Percentiles rank a stretch among this genome's conserved stretches.
phyloP scores from a whole-genome alignment of 2,888 invertebrate species.

The Atrina japonica region DNA sequence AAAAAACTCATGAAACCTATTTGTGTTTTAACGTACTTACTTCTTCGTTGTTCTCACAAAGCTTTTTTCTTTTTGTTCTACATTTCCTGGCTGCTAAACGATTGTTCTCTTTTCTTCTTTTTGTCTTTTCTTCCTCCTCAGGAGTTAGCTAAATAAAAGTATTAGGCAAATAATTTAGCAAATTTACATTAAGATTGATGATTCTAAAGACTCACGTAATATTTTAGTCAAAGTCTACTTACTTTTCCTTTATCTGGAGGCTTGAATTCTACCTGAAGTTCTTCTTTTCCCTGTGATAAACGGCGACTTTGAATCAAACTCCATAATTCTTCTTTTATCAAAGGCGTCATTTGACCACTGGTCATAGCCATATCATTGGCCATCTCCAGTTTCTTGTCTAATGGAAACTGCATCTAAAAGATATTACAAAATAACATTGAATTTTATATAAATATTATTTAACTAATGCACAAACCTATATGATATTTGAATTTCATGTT shows the following conservation, averaged over 20 bases:
- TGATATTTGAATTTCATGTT: too few species aligned
- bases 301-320: conserved; percentile 14
- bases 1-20: too few species aligned
- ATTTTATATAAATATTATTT: too few species aligned
- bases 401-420: neutral
- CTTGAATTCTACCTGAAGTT: conserved; percentile 11
- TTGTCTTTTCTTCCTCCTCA: conserved; percentile 22
- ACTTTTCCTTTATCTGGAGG: neutral
- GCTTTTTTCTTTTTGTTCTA: conserved; percentile 1
- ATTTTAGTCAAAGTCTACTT: conserved; percentile 5
- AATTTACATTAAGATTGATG: neutral
- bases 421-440: too few species aligned
- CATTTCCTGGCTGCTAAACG: conserved; percentile 19
- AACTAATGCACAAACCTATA: too few species aligned
- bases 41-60: neutral
- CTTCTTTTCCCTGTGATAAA: conserved; percentile 17
- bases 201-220: neutral
- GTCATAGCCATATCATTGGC: conserved; percentile 4
- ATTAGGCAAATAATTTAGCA: neutral
- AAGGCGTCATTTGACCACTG: conserved; percentile 15
- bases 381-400: conserved; percentile 3
- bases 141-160: conserved; percentile 9
- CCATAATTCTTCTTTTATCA: conserved; percentile 31
- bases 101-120: conserved; percentile 3
- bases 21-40: too few species aligned